A percentile compares a stretch with the other conserved stretches of the same genome.
These are phyloP conservation scores for Beaufortia kweichowensis DNA, from an alignment of 2,113 vertebrate genomes.

Conservation along the genomic window DNA sequence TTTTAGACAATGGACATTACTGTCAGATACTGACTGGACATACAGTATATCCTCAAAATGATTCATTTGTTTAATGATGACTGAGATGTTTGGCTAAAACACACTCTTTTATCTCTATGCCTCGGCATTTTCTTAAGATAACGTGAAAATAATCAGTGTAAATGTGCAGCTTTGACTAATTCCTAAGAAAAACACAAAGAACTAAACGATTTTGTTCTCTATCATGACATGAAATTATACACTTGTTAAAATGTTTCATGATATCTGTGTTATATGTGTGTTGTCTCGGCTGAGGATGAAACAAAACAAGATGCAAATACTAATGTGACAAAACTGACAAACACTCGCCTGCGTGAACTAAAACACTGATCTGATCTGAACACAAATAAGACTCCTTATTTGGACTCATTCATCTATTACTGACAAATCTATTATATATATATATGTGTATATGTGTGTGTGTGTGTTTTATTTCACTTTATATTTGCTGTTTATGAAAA, in stretches of 20 bases:
- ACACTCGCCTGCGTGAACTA: not conserved
- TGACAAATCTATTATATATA: too few species aligned
- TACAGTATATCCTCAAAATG: too few species aligned
- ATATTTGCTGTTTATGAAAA: not conserved
- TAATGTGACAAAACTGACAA: not conserved
- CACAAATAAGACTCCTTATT: too few species aligned
- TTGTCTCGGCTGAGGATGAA: not conserved
- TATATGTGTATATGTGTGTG: too few species aligned
- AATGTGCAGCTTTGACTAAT: not conserved
- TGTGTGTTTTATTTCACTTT: too few species aligned
- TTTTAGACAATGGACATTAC: too few species aligned
- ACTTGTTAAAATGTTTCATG: not conserved
- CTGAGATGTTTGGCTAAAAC: not conserved
- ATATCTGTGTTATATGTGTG: not conserved
- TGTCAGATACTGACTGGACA: too few species aligned
- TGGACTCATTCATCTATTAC: too few species aligned
- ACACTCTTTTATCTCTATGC: not conserved
- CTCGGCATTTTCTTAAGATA: not conserved
- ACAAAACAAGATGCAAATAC: constrained; percentile 2
- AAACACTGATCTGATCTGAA: too few species aligned
- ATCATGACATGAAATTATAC: not conserved
- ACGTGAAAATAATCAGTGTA: not conserved
- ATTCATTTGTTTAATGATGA: not conserved
- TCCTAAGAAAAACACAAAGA: not conserved
- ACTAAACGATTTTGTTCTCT: not conserved